Conservation (phyloP, 2,113 vertebrate genomes). For the Gasterosteus nipponicus region DNA sequence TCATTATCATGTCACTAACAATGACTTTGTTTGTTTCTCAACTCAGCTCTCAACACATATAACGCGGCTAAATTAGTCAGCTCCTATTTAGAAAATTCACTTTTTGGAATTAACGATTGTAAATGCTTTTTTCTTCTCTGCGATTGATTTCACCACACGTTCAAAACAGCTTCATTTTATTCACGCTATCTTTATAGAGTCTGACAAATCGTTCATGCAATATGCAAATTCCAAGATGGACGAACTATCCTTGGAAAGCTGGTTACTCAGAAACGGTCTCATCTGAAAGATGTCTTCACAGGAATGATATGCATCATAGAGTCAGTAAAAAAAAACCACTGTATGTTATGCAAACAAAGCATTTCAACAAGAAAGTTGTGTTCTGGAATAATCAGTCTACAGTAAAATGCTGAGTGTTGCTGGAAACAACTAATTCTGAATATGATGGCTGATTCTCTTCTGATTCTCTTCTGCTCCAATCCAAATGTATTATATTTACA, state of each 20-base stretch:
- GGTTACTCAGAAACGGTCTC: neutral
- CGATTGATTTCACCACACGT: neutral
- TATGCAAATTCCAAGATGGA: neutral
- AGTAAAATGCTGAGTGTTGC: too few species aligned
- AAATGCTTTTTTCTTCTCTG: neutral
- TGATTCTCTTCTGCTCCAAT: too few species aligned
- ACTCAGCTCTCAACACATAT: neutral
- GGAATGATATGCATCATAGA: neutral
- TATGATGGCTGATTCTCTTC: too few species aligned
- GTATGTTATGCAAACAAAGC: neutral
- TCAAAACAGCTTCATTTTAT: neutral
- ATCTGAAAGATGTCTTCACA: neutral
- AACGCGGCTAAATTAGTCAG: neutral
- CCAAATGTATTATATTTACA: neutral
- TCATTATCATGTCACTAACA: neutral
- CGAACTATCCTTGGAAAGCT: neutral
- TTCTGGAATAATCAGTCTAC: too few species aligned
- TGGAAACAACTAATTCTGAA: too few species aligned
- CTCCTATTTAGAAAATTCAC: neutral
- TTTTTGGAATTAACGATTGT: neutral
- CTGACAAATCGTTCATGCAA: neutral
- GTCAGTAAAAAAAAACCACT: neutral
- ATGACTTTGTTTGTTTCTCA: neutral
- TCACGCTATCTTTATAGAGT: neutral
- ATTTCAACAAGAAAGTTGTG: neutral